A percentile compares a stretch with the other conserved stretches of the same genome.
These are phyloP conservation scores for Channa maculata DNA, from an alignment of 2,113 vertebrate species.

Conservation along the genomic window DNA sequence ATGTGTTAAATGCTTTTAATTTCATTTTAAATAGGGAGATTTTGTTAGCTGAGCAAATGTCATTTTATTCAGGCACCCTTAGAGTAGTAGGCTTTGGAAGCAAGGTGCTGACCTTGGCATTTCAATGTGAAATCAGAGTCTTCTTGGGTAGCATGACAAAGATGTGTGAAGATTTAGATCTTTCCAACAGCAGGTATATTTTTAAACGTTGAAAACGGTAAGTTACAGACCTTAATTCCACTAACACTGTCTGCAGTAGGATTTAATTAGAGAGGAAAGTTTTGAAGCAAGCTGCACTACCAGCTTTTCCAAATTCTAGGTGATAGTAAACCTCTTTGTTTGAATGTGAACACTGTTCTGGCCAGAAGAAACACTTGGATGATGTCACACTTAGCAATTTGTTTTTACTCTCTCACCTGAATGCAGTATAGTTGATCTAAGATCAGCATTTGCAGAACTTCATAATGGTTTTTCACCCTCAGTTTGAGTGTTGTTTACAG, in stretches of 20 bases:
- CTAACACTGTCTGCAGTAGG: not conserved
- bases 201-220: not conserved
- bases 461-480: not conserved
- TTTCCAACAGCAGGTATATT: not conserved
- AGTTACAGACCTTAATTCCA: not conserved
- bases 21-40: not conserved
- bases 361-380: not conserved
- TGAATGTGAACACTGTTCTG: conserved; percentile 7
- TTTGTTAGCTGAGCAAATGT: not conserved
- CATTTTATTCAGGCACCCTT: not conserved
- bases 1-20: conserved; percentile 1
- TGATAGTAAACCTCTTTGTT: not conserved
- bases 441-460: not conserved
- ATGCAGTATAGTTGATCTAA: not conserved
- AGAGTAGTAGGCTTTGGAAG: too few relatives aligned
- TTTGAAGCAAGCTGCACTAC: not conserved
- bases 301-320: not conserved
- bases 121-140: not conserved
- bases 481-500: conserved; percentile 11
- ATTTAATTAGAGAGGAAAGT: not conserved
- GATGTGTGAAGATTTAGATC: not conserved
- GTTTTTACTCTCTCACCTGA: not conserved
- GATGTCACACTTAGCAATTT: not conserved
- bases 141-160: not conserved
- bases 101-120: not conserved